Evolutionary conservation across 2,888 invertebrate genomes (phyloP), one percentile per base, ranked within the genome.

Genomic region (Scaptomyza reducta): DNA sequence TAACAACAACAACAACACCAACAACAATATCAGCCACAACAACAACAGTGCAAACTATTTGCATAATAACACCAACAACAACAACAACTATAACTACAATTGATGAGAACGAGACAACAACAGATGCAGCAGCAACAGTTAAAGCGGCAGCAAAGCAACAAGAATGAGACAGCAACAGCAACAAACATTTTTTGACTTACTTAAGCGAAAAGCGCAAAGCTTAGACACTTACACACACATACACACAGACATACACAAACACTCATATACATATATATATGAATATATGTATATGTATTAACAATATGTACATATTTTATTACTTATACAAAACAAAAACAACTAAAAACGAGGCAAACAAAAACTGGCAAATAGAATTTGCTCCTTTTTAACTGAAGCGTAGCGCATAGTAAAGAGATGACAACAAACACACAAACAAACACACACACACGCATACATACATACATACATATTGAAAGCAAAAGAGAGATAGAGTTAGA

Each of bases 271-370:
- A 3, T 22, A 3, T 22, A 2, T 2, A 22, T 22, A 22, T 22
- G 5, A 4, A 3, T 22, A 62, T 27, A 51, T 22, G 57, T 35
- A 65, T 66, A 76, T 77, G 63, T 62, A 65, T 47, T 68, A 56
- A 70, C 56, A 69, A 77, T 70, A 83, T 83, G 84, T 87, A 87
- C 74, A 80, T 80, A 87, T 85, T 87, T 87, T 81, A 87, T 86
- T 83, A 86, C 77, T 70, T 79, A 86, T 85, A 78, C 57, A 58
- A 57, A 55, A 14, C 9, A n/a, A 38, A 40, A 63, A 70, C 53
- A 63, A 70, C 53, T 84, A 74, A 76, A 88, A 80, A 75, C 61
- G 80, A 86, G 87, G 87, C 88, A 81, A 80, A 82, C 68, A 50
- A 35, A 40, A 77, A 56, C 22, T 46, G 49, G 79, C 76, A 74